phyloP scores from a whole-genome alignment of 1,140 invertebrate species.

The Himalopsyche phryganea region DNA sequence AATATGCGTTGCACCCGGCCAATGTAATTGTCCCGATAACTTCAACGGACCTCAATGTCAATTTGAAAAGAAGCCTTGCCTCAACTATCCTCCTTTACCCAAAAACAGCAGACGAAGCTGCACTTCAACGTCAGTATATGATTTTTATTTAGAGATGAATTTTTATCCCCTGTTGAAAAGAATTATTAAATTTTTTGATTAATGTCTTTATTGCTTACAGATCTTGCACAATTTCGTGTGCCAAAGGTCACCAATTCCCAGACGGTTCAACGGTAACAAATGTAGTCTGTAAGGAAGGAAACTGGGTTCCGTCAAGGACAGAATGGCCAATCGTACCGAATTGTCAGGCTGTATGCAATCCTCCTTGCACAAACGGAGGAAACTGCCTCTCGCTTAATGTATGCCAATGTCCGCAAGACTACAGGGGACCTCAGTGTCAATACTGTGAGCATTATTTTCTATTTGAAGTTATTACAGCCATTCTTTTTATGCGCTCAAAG shows the following conservation, averaged over 20 bases:
- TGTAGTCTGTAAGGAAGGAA: constrained; percentile 60
- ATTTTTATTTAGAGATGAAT: neutral
- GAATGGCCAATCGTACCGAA: constrained; percentile 61
- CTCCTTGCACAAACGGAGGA: constrained; percentile 73
- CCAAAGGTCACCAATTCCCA: constrained; percentile 61
- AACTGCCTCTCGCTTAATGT: constrained; percentile 68
- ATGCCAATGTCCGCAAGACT: constrained; percentile 72
- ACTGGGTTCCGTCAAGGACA: constrained; percentile 58
- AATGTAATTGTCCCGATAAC: constrained; percentile 68
- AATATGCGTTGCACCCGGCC: constrained; percentile 66
- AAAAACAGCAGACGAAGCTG: constrained; percentile 63
- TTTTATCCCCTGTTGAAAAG: too few relatives aligned
- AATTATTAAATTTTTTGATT: too few relatives aligned
- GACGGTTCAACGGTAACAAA: constrained; percentile 61
- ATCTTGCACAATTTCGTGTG: constrained; percentile 61
- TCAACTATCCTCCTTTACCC: constrained; percentile 61
- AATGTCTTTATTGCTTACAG: constrained; percentile 39
- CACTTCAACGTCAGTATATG: constrained; percentile 58
- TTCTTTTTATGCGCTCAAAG: too few relatives aligned
- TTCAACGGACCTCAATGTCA: constrained; percentile 74
- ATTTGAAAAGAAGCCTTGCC: constrained; percentile 66
- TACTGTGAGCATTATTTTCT: constrained; percentile 60
- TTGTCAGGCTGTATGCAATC: constrained; percentile 67
- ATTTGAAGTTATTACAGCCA: neutral
- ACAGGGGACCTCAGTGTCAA: constrained; percentile 70